Conservation (phyloP, 2,888 invertebrate genomes). For the Ischnura elegans region DNA sequence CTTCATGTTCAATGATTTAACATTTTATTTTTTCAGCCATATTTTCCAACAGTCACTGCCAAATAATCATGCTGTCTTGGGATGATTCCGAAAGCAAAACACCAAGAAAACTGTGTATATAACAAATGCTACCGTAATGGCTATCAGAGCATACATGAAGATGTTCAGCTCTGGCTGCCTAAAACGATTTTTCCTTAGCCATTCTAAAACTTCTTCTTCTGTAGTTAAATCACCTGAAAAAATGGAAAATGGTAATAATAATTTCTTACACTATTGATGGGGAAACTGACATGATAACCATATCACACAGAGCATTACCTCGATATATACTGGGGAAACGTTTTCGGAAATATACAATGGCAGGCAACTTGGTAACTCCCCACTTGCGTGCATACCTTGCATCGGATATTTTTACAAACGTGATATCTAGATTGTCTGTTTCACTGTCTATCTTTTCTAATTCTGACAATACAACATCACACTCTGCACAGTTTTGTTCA, state of each 20-base stretch:
- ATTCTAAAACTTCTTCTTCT: constrained; percentile 93
- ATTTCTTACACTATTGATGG: not conserved
- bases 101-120: constrained; percentile 94
- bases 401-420: constrained; percentile 96
- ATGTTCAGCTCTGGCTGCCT: constrained; percentile 95
- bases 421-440: constrained; percentile 95
- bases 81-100: constrained; percentile 91
- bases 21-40: constrained; percentile 53
- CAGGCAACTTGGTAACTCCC: constrained; percentile 94
- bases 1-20: constrained; percentile 53
- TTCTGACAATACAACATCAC: constrained; percentile 89
- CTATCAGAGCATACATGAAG: constrained; percentile 95
- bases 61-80: constrained; percentile 76
- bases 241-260: constrained; percentile 48
- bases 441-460: constrained; percentile 97
- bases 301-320: constrained; percentile 80
- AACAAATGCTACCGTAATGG: constrained; percentile 90
- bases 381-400: constrained; percentile 94
- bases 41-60: constrained; percentile 17
- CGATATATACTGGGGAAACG: constrained; percentile 95
- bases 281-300: not conserved
- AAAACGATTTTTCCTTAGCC: constrained; percentile 95
- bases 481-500: constrained; percentile 89
- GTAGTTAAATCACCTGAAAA: constrained; percentile 87
- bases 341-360: constrained; percentile 94